Percentiles rank a stretch among this genome's conserved stretches.
These are phyloP conservation scores for Pachymerium ferrugineum DNA, from an alignment of 2,888 invertebrate species.

Conservation along the genomic window DNA sequence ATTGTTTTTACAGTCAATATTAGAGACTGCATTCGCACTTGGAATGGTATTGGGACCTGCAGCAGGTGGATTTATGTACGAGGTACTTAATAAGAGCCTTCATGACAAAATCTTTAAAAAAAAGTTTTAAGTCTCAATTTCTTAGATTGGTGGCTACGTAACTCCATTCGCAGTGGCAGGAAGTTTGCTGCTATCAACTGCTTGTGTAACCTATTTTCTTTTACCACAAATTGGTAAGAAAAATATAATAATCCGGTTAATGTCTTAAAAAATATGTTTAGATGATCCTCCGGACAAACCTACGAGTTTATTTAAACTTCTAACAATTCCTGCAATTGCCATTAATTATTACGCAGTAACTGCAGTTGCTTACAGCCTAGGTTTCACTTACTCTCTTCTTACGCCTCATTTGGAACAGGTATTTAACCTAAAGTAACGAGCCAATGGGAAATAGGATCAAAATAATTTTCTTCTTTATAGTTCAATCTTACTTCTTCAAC, in stretches of 20 bases:
- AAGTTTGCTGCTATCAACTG: constrained; percentile 65
- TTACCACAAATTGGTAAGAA: constrained; percentile 53
- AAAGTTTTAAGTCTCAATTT: constrained; percentile 22
- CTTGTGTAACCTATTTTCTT: constrained; percentile 65
- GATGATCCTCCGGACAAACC: not conserved
- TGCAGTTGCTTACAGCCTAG: constrained; percentile 73
- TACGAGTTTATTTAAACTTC: constrained; percentile 53
- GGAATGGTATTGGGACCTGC: not conserved
- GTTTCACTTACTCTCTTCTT: constrained; percentile 80
- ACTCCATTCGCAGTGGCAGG: constrained; percentile 77
- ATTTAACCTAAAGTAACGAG: not conserved
- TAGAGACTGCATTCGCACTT: not conserved
- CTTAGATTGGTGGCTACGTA: constrained; percentile 65
- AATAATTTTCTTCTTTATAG: not conserved
- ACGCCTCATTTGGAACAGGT: constrained; percentile 64
- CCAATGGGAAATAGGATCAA: too few relatives aligned
- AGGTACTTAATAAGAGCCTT: not conserved
- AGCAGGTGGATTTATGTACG: constrained; percentile 10
- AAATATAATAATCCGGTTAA: too few relatives aligned
- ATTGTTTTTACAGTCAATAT: not conserved
- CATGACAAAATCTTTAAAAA: not conserved
- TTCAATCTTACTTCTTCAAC: constrained; percentile 55
- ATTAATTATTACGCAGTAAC: constrained; percentile 66
- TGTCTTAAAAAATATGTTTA: not conserved
- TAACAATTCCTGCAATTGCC: constrained; percentile 66